A percentile compares a stretch with the other conserved stretches of the same genome.
These are phyloP conservation scores for Callinectes sapidus DNA, from an alignment of 2,888 invertebrate genomes.

Conservation along the genomic window DNA sequence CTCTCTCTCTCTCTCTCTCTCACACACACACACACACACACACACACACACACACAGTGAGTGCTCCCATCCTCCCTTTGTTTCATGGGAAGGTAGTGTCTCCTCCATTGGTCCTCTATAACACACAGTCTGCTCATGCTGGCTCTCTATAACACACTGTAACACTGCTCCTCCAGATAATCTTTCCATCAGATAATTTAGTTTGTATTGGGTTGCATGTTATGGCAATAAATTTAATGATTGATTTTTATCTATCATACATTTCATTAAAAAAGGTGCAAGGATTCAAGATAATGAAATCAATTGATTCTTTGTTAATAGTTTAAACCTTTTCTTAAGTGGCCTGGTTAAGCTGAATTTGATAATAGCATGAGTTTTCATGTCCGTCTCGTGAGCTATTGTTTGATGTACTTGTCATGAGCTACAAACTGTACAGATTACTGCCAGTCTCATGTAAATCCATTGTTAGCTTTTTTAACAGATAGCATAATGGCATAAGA, in stretches of 20 bases:
- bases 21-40: not conserved
- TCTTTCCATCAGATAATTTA: not conserved
- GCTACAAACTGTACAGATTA: conserved; percentile 60
- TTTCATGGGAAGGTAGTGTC: not conserved
- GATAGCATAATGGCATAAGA: conserved; percentile 59
- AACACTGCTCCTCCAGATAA: conserved; percentile 32
- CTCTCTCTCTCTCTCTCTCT: conserved; percentile 1
- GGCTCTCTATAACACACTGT: conserved; percentile 15
- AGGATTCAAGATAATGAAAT: not conserved
- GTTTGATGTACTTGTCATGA: conserved; percentile 61
- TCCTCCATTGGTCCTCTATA: not conserved
- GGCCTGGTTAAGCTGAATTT: conserved; percentile 31
- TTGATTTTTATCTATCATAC: not conserved
- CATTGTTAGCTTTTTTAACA: conserved; percentile 58
- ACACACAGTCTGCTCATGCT: not conserved
- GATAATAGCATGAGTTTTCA: conserved; percentile 44
- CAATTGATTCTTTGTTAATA: not conserved
- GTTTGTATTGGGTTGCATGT: conserved; percentile 6
- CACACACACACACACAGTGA: too few relatives aligned
- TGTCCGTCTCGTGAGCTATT: conserved; percentile 51
- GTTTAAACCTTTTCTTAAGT: not conserved
- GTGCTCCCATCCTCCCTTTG: not conserved
- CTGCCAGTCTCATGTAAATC: conserved; percentile 58
- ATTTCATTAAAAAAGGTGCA: conserved; percentile 12
- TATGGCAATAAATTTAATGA: not conserved